These are phyloP conservation scores for Diloba caeruleocephala DNA, from an alignment of 2,888 invertebrate species.

Conservation along the genomic window DNA sequence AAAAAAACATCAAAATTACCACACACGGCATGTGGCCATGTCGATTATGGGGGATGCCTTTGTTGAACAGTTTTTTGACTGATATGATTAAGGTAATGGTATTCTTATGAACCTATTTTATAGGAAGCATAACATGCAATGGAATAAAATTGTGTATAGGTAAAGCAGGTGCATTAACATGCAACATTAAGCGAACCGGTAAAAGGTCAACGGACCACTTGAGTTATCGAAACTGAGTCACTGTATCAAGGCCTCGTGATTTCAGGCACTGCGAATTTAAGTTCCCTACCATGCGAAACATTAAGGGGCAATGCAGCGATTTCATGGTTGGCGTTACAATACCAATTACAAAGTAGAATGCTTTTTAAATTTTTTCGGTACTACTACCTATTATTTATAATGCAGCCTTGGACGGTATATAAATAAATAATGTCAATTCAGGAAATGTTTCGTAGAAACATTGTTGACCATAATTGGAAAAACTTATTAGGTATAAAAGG, in stretches of 20 bases:
- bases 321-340: slow-evolving; percentile 63
- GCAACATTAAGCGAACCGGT: slow-evolving; percentile 74
- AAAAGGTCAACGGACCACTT: slow-evolving; percentile 85
- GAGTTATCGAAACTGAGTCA: slow-evolving; percentile 86
- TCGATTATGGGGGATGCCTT: no score
- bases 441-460: slow-evolving; percentile 41
- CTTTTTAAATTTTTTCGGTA: slow-evolving; percentile 36
- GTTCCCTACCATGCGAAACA: slow-evolving; percentile 54
- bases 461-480: slow-evolving; percentile 38
- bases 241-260: slow-evolving; percentile 83
- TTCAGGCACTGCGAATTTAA: slow-evolving; percentile 74
- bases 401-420: slow-evolving; percentile 35
- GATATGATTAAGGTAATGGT: no score
- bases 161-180: slow-evolving; percentile 60
- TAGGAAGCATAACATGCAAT: slow-evolving; percentile 10
- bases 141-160: slow-evolving; percentile 17
- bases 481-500: slow-evolving; percentile 27
- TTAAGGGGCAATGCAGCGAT: slow-evolving; percentile 60
- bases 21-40: no score
- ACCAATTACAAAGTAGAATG: slow-evolving; percentile 45
- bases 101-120: slow-evolving; percentile 10
- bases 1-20: no score
- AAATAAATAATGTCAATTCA: slow-evolving; percentile 46
- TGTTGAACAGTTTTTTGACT: no score
- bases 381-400: slow-evolving; percentile 24